Conservation (phyloP, 2,797 vertebrate genomes). For the Odontamblyopus rebecca region DNA sequence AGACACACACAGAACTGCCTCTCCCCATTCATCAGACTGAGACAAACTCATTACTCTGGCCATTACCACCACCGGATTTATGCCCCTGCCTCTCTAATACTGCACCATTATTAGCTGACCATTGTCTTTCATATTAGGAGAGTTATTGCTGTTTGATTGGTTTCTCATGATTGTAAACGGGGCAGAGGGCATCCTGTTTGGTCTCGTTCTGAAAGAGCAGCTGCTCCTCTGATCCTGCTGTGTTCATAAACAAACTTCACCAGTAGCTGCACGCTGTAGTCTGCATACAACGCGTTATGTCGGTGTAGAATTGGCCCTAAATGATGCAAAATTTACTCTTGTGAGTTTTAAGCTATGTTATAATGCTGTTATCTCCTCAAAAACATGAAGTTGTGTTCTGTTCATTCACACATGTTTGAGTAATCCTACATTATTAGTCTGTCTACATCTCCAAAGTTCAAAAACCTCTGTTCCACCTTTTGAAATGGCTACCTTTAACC, state of each 20-base stretch:
- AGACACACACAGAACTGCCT: slow-evolving; percentile 18
- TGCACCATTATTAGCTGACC: background rate
- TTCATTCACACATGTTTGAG: no score
- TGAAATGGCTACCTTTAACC: no score
- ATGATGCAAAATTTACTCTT: no score
- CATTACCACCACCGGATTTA: background rate
- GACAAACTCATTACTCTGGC: background rate
- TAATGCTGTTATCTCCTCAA: no score
- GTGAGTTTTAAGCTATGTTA: no score
- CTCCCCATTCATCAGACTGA: background rate
- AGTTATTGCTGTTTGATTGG: background rate
- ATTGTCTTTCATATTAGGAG: slow-evolving; percentile 8
- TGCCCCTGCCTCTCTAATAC: background rate
- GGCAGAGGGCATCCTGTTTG: slow-evolving; percentile 33
- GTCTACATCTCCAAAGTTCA: no score
- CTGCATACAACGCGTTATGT: background rate
- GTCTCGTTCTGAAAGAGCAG: slow-evolving; percentile 23
- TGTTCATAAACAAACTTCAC: slow-evolving; percentile 22
- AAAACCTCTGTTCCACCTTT: no score
- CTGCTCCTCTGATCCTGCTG: slow-evolving; percentile 33
- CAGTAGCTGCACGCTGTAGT: slow-evolving; percentile 7
- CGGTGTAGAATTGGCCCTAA: background rate
- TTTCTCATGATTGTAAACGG: slow-evolving; percentile 21
- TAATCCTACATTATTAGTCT: no score
- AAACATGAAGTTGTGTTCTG: no score